Base-by-base conservation (phyloP, 2,797 vertebrate species). In the Anniella stebbinsi region DNA sequence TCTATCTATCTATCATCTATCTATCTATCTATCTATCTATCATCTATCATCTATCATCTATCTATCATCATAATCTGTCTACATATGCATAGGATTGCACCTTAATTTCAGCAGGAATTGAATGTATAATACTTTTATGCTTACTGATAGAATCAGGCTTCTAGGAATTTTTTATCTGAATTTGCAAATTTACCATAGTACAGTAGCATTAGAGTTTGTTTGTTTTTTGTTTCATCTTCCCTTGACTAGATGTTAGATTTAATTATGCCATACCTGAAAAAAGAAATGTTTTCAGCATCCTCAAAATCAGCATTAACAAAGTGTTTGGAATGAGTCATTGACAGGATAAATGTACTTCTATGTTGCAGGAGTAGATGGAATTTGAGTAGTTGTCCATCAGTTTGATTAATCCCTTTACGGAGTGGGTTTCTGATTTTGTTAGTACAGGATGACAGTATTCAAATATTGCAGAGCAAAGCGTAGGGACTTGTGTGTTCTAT, bases 111-210 rank as follows among this genome's bases (percentile, higher is more conserved):
- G 30, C 13, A 81, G 33, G 77, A 75, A 87, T 51, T 30, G 41
- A 81, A 73, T 21, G 30, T 38, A 10, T 66, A 66, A 80, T 86
- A 63, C 54, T 67, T 86, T 81, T 86, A 86, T 63, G 33, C 33
- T 36, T 41, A 4, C 48, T 66, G 84, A 81, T 67, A 81, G 54
- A 73, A 30, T n/a, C 23, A 66, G 54, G 25, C 57, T 81, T 72
- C 69, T 30, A 66, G 21, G 63, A 86, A 86, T 86, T 63, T 54
- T n/a, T 86, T 72, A 73, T 75, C 67, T 86, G 69, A 23, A 81
- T 63, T 90, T 81, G 69, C 41, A 90, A 66, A 90, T 36, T 66
- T 81, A 45, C 8, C 66, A 45, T 23, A 48, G 67, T 72, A 80
- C 48, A 10, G 60, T 73, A 80, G 10, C 25, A 66, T 51, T 80